Conservation (phyloP, 2,888 invertebrate species). For the Drosophila mettleri region DNA sequence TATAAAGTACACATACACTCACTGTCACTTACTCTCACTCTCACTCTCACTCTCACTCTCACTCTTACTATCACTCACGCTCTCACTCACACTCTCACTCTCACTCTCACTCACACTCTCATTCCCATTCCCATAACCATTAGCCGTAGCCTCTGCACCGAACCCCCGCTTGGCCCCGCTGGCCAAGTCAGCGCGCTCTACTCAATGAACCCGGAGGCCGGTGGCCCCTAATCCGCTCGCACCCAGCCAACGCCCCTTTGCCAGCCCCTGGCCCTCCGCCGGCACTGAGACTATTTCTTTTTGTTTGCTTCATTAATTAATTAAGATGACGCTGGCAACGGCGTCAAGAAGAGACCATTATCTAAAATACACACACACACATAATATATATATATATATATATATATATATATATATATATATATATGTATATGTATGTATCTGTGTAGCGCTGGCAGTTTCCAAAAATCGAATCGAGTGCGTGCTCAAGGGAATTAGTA, state of each 20-base stretch:
- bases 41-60: conserved; percentile 26
- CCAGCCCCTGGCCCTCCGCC: not conserved
- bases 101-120: conserved; percentile 28
- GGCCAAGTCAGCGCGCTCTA: conserved; percentile 18
- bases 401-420: not conserved
- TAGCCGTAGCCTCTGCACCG: not conserved
- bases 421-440: not conserved
- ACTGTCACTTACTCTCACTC: conserved; percentile 20
- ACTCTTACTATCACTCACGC: conserved; percentile 23
- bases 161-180: not conserved
- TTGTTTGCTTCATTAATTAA: conserved; percentile 62
- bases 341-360: conserved; percentile 22
- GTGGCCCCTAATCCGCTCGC: conserved; percentile 22
- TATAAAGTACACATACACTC: conserved; percentile 7
- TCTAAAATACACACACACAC: not conserved
- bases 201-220: conserved; percentile 40
- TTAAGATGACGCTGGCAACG: conserved; percentile 50
- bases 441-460: not conserved
- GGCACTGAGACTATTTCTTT: conserved; percentile 8
- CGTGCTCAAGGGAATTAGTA: not conserved
- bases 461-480: conserved; percentile 24
- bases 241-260: conserved; percentile 23
- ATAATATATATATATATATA: not conserved
- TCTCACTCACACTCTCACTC: conserved; percentile 10
- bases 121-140: conserved; percentile 11